phyloP scores from a whole-genome alignment of 2,888 invertebrate species.

The Drosophila merina region DNA sequence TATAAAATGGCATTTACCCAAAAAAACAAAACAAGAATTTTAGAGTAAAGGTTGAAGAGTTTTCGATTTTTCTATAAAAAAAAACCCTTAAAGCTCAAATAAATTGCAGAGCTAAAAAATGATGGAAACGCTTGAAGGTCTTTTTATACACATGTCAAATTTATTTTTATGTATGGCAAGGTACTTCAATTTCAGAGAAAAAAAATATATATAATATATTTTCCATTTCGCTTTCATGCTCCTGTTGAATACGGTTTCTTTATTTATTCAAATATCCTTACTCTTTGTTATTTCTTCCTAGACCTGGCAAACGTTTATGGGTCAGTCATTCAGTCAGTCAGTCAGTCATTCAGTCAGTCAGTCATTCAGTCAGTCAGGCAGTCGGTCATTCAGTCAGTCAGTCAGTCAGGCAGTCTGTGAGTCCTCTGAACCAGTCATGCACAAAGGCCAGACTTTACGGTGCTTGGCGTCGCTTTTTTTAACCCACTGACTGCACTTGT shows the following conservation, averaged over 20 bases:
- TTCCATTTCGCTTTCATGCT: slow-evolving; percentile 33
- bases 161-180: neutral
- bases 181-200: slow-evolving; percentile 1
- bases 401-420: slow-evolving; percentile 19
- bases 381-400: slow-evolving; percentile 6
- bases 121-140: neutral
- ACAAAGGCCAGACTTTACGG: slow-evolving; percentile 44
- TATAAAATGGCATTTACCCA: slow-evolving; percentile 16
- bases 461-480: slow-evolving; percentile 49
- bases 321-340: slow-evolving; percentile 39
- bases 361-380: neutral
- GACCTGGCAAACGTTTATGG: slow-evolving; percentile 45
- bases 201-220: slow-evolving; percentile 8
- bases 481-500: slow-evolving; percentile 58
- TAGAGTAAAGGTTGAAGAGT: neutral
- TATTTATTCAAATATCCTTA: slow-evolving; percentile 14
- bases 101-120: neutral
- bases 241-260: slow-evolving; percentile 9
- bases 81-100: neutral
- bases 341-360: slow-evolving; percentile 22
- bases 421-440: slow-evolving; percentile 33
- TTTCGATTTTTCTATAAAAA: neutral
- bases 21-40: neutral
- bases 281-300: slow-evolving; percentile 11
- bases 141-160: neutral